A percentile compares a stretch with the other conserved stretches of the same genome.
Conservation (phyloP, 1,140 invertebrate genomes). For the Trachymyrmex septentrionalis region DNA sequence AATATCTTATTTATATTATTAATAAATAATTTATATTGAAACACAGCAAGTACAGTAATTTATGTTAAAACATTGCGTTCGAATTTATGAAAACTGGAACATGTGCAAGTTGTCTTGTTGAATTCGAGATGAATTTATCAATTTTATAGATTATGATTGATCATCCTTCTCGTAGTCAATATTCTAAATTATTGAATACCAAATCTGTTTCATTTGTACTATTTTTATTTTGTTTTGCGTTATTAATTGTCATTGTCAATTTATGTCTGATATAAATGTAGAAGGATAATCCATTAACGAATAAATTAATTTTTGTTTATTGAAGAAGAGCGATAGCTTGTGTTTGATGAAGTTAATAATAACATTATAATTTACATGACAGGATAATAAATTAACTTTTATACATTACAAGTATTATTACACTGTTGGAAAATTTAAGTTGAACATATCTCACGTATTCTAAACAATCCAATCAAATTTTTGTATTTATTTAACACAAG, state of each 20-base stretch:
- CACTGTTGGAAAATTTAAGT: too few species aligned
- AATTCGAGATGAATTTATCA: conserved; percentile 2
- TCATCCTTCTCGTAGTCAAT: neutral
- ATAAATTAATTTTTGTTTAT: conserved; percentile 5
- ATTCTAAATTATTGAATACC: neutral
- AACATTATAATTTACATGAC: neutral
- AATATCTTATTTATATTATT: neutral
- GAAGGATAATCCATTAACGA: neutral
- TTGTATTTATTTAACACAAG: too few species aligned
- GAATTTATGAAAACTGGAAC: neutral
- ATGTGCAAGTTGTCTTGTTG: neutral
- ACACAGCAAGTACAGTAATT: too few species aligned
- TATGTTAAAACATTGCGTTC: neutral
- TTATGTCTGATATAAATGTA: neutral
- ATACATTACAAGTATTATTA: neutral
- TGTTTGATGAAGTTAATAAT: neutral
- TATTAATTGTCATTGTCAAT: neutral
- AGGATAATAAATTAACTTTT: neutral
- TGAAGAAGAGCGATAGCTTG: neutral
- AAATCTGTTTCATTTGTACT: neutral
- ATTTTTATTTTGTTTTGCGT: neutral
- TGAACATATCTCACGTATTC: too few species aligned
- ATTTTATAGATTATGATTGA: neutral
- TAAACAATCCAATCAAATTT: too few species aligned
- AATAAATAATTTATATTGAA: neutral